Conservation (phyloP, 2,797 vertebrate genomes). For the Philypnodon macrostomus region DNA sequence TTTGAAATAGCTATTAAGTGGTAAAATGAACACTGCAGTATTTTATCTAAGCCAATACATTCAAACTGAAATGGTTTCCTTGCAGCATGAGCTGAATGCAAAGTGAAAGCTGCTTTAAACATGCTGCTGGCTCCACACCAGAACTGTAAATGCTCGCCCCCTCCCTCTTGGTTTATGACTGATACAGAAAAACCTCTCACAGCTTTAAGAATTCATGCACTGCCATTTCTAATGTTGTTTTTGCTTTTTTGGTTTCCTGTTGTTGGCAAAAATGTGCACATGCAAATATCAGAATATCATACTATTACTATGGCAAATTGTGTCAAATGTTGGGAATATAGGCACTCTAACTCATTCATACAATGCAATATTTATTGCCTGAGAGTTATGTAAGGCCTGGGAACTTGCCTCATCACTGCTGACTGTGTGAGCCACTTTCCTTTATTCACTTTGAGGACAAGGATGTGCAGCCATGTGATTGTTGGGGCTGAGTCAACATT, state of each 20-base stretch:
- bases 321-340: slow-evolving; percentile 1
- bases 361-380: slow-evolving; percentile 12
- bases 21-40: background rate
- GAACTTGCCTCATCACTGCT: slow-evolving; percentile 5
- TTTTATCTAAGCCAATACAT: background rate
- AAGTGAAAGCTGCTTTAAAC: slow-evolving; percentile 22
- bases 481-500: slow-evolving; percentile 22
- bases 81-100: background rate
- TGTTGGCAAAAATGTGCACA: background rate
- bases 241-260: slow-evolving; percentile 23
- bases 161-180: slow-evolving; percentile 1
- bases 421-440: background rate
- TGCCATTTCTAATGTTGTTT: slow-evolving; percentile 15
- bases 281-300: too few species aligned
- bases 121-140: too few species aligned
- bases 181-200: slow-evolving; percentile 35
- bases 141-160: slow-evolving; percentile 29
- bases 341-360: slow-evolving; percentile 1
- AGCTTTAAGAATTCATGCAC: slow-evolving; percentile 50
- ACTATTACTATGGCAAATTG: too few species aligned
- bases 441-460: background rate
- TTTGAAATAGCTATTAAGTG: slow-evolving; percentile 5
- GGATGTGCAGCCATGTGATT: slow-evolving; percentile 2
- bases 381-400: slow-evolving; percentile 13
- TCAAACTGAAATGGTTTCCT: background rate